A percentile compares a stretch with the other conserved stretches of the same genome.
Conservation (phyloP, 1,140 invertebrate genomes). For the Heterodera carotae region DNA sequence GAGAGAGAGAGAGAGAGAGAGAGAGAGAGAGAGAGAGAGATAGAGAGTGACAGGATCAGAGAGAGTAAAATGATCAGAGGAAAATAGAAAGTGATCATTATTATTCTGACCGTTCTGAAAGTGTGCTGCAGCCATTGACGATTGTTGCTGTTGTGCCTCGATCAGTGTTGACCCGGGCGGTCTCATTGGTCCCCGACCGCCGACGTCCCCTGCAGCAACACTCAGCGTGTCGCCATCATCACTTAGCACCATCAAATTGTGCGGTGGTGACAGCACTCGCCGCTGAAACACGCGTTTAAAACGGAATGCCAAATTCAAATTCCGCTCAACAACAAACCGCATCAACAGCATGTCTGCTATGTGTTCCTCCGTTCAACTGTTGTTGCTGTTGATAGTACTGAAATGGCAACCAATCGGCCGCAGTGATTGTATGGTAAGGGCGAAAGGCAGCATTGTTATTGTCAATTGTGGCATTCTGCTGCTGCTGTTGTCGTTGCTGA, state of each 20-base stretch:
- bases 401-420: conserved; percentile 11
- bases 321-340: neutral
- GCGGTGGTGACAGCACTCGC: conserved; percentile 20
- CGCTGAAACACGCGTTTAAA: neutral
- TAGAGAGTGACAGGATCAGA: neutral
- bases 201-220: conserved; percentile 27
- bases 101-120: neutral
- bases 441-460: conserved; percentile 11
- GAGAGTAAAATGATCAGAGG: neutral
- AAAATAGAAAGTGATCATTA: neutral
- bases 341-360: neutral
- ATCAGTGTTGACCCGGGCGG: conserved; percentile 1
- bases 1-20: neutral
- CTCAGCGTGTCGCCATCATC: conserved; percentile 30
- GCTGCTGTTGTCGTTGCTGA: neutral
- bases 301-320: neutral
- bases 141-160: neutral
- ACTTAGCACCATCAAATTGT: conserved; percentile 27
- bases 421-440: conserved; percentile 25
- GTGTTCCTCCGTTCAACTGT: conserved; percentile 3
- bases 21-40: neutral
- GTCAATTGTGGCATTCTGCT: no score
- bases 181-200: conserved; percentile 10
- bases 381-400: conserved; percentile 19
- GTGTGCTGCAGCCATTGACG: neutral